A percentile compares a stretch with the other conserved stretches of the same genome.
phyloP scores from a whole-genome alignment of 2,797 vertebrate genomes.

The Anableps anableps region DNA sequence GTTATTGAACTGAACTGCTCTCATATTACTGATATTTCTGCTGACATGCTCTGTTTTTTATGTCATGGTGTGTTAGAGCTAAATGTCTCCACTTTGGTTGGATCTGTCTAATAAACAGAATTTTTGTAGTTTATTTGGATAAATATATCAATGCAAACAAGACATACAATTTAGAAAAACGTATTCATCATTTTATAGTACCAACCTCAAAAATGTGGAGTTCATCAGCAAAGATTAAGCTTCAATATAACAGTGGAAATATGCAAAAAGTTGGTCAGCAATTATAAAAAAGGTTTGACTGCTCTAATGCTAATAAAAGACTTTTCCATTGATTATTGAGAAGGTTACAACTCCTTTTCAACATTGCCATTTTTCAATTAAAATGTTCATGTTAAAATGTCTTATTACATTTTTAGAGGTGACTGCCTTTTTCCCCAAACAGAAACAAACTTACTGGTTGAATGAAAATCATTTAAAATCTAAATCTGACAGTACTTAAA shows the following conservation, averaged over 20 bases:
- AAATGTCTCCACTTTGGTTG: not conserved
- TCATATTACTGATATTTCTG: not conserved
- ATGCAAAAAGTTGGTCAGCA: not conserved
- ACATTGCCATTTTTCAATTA: not conserved
- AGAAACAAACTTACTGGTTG: not conserved
- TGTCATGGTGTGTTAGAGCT: too few species aligned
- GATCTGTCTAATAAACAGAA: not conserved
- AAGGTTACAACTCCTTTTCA: not conserved
- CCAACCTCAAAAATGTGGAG: too few species aligned
- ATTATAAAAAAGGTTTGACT: not conserved
- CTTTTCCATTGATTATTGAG: not conserved
- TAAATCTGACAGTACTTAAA: not conserved
- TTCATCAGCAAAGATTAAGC: not conserved
- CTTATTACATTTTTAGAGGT: not conserved
- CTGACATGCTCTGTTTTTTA: not conserved
- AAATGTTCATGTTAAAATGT: not conserved
- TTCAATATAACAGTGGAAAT: not conserved
- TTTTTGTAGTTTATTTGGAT: not conserved
- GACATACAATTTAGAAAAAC: not conserved
- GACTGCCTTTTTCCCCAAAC: not conserved
- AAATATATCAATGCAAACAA: not conserved
- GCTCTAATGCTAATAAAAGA: not conserved
- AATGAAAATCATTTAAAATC: not conserved
- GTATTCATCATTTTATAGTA: not conserved
- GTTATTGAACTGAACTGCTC: not conserved